Evolutionary conservation across 2,888 invertebrate genomes (phyloP).

Genomic region (Agrochola lychnidis): DNA sequence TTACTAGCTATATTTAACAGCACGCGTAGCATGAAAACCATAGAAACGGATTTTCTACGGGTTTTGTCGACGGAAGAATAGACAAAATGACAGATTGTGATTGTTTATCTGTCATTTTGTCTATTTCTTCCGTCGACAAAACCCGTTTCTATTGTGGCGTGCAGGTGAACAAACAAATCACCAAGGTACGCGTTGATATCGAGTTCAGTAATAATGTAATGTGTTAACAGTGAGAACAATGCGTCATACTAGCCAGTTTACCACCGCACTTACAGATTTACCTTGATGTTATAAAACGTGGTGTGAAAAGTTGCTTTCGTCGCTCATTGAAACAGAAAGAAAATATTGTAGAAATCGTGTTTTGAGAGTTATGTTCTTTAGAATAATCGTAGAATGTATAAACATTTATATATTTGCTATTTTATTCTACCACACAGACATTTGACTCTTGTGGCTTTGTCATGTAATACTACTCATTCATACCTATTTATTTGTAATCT

Average conservation of each 20-base stretch:
- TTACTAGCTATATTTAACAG: not conserved
- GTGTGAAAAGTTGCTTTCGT: constrained; percentile 19
- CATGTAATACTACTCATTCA: constrained; percentile 7
- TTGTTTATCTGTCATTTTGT: no score
- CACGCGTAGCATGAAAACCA: no score
- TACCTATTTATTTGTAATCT: not conserved
- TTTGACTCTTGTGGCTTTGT: constrained; percentile 32
- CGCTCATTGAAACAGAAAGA: constrained; percentile 1
- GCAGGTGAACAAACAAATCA: constrained; percentile 23
- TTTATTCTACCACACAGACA: constrained; percentile 4
- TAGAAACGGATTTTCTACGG: no score
- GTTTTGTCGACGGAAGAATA: no score
- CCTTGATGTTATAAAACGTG: constrained; percentile 35
- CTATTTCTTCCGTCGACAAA: no score
- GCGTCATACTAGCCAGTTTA: constrained; percentile 37
- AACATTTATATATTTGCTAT: not conserved
- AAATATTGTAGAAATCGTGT: not conserved
- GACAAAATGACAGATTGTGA: no score
- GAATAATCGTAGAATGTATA: not conserved
- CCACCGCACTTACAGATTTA: constrained; percentile 24
- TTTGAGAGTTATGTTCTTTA: constrained; percentile 1
- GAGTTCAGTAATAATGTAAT: constrained; percentile 36
- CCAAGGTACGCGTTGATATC: constrained; percentile 30
- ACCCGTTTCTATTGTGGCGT: no score
- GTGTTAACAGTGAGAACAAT: constrained; percentile 51